Base-by-base conservation (phyloP, 2,888 invertebrate genomes). In the Aleiodes leptofemur region DNA sequence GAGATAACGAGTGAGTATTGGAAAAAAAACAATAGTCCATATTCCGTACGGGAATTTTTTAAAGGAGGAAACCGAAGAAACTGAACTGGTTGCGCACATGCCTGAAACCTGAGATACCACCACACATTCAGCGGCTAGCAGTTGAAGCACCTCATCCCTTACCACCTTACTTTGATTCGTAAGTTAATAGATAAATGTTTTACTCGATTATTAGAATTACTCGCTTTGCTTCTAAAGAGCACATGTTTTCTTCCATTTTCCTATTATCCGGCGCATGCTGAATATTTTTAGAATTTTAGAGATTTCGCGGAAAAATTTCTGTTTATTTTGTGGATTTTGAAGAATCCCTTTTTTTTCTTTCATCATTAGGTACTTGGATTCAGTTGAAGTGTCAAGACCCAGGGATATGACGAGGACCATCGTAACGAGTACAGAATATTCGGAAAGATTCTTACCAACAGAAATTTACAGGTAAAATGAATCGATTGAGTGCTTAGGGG, bases 401-500 rank as follows among this genome's bases (percentile, higher is more conserved):
- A 86, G 91, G 74, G 90, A 91, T 79, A 90, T 91, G 89, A 90
- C 90, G 13, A 86, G 87, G 78, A 90, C 89, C 79, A 89, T 90
- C 82, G 86, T 91, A 51, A 87, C 88, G 55, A 89, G 89, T 77
- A 91, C 90, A 34, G 91, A 91, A 79, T 90, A 85, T 74, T 83
- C 86, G 14, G 88, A 88, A 51, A 84, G 86, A 77, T 89, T 89
- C 82, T 83, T 88, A 76, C 87, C 88, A 14, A 83, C 89, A 69
- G 87, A 87, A 82, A 88, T 90, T 82, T 90, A 90, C 81, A 89
- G 89, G 90, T 90, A 84, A 83, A 68, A 43, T 76, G 29, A 51
- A 64, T 64, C 34, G 16, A 55, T 8, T n/a, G 53, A 29, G 23
- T 50, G 23, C 2, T 23, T 23, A 23, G 8, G 38, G 38, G 38